Percentiles rank a stretch among this genome's conserved stretches.
Evolutionary conservation across 2,888 invertebrate genomes (phyloP).

Genomic region (Polydrusus cervinus): DNA sequence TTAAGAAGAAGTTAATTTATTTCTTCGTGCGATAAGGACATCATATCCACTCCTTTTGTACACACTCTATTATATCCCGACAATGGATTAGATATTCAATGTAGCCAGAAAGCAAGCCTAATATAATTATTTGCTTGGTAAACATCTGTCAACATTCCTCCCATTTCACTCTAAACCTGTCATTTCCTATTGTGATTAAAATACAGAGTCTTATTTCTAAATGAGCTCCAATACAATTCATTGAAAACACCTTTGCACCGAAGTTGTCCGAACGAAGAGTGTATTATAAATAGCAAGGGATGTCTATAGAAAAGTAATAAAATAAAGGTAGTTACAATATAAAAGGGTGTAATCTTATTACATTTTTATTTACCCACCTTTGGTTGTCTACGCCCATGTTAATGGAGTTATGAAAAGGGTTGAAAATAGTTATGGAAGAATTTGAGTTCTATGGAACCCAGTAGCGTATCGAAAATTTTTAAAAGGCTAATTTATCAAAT

Average conservation of each 20-base stretch:
- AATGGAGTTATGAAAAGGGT: conserved; percentile 27
- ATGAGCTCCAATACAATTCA: conserved; percentile 40
- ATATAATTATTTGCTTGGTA: conserved; percentile 66
- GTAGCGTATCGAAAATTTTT: too few species aligned
- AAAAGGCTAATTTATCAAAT: too few species aligned
- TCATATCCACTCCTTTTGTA: neutral
- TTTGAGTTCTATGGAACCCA: neutral
- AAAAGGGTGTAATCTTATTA: conserved; percentile 48
- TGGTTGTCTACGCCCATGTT: conserved; percentile 40
- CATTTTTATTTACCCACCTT: conserved; percentile 44
- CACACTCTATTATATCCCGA: neutral
- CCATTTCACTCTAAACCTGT: conserved; percentile 67
- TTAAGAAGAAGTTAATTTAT: too few species aligned
- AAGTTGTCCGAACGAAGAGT: conserved; percentile 23
- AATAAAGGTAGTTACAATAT: conserved; percentile 41
- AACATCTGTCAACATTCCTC: conserved; percentile 72
- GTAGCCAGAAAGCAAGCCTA: conserved; percentile 27
- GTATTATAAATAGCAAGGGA: neutral
- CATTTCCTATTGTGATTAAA: conserved; percentile 68
- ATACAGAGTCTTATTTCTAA: conserved; percentile 65
- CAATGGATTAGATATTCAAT: neutral
- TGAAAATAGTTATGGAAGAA: conserved; percentile 28
- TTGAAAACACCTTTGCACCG: conserved; percentile 24
- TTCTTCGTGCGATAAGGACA: too few species aligned
- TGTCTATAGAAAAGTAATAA: conserved; percentile 44